Percentiles rank a stretch among this genome's conserved stretches.
These are phyloP conservation scores for Craterocephalus amniculus DNA, from an alignment of 2,797 vertebrate genomes.

Conservation along the genomic window DNA sequence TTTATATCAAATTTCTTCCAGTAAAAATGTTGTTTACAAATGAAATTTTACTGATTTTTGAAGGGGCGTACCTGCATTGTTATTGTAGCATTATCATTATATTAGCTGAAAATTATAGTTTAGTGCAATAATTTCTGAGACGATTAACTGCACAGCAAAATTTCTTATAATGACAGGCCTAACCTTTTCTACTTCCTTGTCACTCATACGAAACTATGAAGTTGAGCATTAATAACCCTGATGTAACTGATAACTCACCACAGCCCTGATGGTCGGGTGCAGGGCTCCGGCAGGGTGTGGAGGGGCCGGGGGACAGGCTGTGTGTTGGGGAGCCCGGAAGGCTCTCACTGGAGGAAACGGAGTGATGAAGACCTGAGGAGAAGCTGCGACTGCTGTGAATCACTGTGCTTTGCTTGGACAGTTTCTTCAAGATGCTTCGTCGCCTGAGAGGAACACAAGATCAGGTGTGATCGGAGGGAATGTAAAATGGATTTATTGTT, in stretches of 20 bases:
- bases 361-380: constrained; percentile 95
- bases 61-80: too few species aligned
- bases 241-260: constrained; percentile 64
- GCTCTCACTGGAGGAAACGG: constrained; percentile 95
- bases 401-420: constrained; percentile 91
- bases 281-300: constrained; percentile 90
- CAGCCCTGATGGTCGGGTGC: constrained; percentile 86
- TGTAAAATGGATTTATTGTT: background rate
- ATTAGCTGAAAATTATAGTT: too few species aligned
- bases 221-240: background rate
- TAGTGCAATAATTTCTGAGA: too few species aligned
- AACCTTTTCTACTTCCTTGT: background rate
- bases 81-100: too few species aligned
- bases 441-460: constrained; percentile 75
- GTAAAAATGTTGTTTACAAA: too few species aligned
- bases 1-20: too few species aligned
- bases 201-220: background rate
- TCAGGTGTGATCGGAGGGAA: background rate
- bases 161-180: too few species aligned
- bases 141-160: too few species aligned
- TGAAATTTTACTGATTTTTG: too few species aligned
- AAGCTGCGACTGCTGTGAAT: constrained; percentile 96
- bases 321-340: constrained; percentile 95
- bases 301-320: constrained; percentile 92
- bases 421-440: constrained; percentile 91